phyloP scores from a whole-genome alignment of 2,888 invertebrate genomes.

The Sycophila texana region DNA sequence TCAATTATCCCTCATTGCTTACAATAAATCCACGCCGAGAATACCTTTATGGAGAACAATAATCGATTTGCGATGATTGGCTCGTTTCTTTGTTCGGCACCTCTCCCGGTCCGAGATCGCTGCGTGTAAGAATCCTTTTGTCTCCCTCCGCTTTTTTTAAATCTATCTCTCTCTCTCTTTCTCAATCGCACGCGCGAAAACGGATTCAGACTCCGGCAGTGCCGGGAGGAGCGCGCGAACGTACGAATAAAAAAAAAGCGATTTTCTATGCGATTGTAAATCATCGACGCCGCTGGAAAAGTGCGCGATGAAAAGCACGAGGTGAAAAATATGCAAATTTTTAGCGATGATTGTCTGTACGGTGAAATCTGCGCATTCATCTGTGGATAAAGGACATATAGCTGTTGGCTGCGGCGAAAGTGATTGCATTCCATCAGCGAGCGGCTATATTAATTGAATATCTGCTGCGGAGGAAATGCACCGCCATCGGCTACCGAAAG shows the following conservation, averaged over 20 bases:
- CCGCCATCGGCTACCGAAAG: background rate
- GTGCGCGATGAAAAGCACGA: background rate
- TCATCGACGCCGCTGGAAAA: constrained; percentile 17
- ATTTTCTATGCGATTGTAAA: constrained; percentile 26
- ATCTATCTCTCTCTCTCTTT: background rate
- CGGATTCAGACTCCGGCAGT: constrained; percentile 6
- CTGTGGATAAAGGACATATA: constrained; percentile 2
- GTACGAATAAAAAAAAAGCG: constrained; percentile 1
- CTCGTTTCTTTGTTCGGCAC: constrained; percentile 35
- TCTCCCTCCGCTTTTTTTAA: background rate
- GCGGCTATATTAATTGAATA: constrained; percentile 5
- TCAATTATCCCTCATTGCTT: constrained; percentile 34
- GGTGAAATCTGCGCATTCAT: constrained; percentile 15
- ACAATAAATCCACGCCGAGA: constrained; percentile 4
- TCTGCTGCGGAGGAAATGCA: background rate
- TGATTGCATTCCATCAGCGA: constrained; percentile 3
- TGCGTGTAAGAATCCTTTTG: constrained; percentile 25
- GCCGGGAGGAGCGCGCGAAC: constrained; percentile 1
- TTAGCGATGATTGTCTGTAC: background rate
- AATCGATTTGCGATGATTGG: constrained; percentile 49
- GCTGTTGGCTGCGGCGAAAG: background rate
- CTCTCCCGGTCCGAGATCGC: constrained; percentile 20
- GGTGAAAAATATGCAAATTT: background rate
- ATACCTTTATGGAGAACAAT: constrained; percentile 18
- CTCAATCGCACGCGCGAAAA: background rate